Conservation (phyloP, 23 tunicate species). For the Corella eumyota region DNA sequence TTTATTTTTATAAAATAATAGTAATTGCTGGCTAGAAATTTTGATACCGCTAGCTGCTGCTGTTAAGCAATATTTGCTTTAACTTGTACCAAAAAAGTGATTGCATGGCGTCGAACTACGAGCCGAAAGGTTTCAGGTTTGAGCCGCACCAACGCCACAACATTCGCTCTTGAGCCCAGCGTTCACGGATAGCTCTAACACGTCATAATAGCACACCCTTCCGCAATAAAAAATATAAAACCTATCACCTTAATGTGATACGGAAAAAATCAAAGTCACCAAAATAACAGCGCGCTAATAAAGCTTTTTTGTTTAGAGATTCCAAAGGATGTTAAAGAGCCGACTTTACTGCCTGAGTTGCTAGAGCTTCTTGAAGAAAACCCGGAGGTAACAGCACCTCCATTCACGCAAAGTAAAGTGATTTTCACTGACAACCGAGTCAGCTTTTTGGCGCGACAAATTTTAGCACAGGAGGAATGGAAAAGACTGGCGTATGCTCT, state of each 20-base stretch:
- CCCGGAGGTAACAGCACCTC: slow-evolving; percentile 16
- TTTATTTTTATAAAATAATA: neutral
- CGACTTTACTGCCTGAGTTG: slow-evolving; percentile 10
- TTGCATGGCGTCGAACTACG: no score
- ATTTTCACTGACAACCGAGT: slow-evolving; percentile 47
- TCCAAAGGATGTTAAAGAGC: no score
- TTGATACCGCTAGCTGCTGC: neutral
- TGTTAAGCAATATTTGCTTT: neutral
- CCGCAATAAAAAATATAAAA: no score
- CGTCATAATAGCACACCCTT: no score
- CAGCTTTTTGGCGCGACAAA: slow-evolving; percentile 72
- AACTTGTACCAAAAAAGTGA: neutral
- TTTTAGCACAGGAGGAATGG: slow-evolving; percentile 87
- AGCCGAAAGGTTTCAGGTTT: no score
- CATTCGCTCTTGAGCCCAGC: no score
- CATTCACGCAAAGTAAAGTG: slow-evolving; percentile 39
- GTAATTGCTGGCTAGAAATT: neutral
- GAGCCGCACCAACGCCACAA: no score
- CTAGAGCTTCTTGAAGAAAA: slow-evolving; percentile 8
- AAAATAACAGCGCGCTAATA: no score
- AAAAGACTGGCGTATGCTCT: slow-evolving; percentile 82
- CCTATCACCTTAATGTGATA: no score
- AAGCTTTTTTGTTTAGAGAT: no score
- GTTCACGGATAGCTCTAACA: no score
- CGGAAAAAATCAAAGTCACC: neutral